Base-by-base conservation (phyloP, 2,113 vertebrate species). In the Chroicocephalus ridibundus region DNA sequence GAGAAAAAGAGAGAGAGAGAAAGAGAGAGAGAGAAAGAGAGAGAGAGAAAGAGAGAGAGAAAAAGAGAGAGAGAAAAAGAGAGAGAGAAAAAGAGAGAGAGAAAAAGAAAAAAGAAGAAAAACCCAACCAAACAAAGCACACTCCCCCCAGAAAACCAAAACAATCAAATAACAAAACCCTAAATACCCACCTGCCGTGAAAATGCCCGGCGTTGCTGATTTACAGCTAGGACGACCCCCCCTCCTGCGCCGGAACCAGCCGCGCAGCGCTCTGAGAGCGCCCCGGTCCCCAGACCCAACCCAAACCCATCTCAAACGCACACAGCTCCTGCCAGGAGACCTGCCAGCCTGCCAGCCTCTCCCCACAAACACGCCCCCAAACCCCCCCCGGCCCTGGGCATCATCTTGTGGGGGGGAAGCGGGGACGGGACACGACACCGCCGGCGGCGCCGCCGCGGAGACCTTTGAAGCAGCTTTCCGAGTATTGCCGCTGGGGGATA, bases 151-250 rank as follows among this genome's bases (percentile, higher is more conserved):
- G 19, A 7, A 31, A 51, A 51, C 13, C 5, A 34, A 21, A 1
- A 2, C 5, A 29, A 32, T 14, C 14, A 34, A 15, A 29, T 5
- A 58, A 0, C 65, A 18, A 46, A 15, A 34, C 2, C 42, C 32
- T 13, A 8, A 10, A 8, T 0, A 19, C 17, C 10, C 44, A 7
- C 19, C 64, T 21, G 38, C 14, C 7, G 20, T 2, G 72, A 9
- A 5, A 46, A 18, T 0, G 4, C 11, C n/a, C 7, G 16, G 3
- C 4, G 6, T 18, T 1, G 36, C 0, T 31, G 44, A 11, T 22
- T 4, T 2, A 9, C 20, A 47, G 0, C 2, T 51, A 1, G 17
- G 9, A 2, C 11, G 6, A 3, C 9, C 42, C 2, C 60, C 38
- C 1, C 1, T 11, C 40, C 40, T 15, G 9, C 11, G 1, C 2